phyloP scores from a whole-genome alignment of 1,140 invertebrate species.

The Eulimnadia texana region DNA sequence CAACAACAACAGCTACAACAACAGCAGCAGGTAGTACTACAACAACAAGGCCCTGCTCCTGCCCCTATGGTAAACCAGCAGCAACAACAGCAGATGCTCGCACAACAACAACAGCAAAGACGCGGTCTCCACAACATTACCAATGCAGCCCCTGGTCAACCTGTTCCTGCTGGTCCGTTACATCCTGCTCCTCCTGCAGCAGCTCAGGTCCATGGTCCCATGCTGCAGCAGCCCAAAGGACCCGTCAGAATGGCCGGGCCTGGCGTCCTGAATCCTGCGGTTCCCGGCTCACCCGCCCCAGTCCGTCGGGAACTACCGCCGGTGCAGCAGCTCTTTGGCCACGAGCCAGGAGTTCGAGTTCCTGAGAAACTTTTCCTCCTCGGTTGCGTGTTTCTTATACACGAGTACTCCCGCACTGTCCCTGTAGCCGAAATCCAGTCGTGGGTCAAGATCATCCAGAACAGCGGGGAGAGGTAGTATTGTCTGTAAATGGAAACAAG shows the following conservation, averaged over 20 bases:
- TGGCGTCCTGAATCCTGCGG: neutral
- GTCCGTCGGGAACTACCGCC: conserved; percentile 1
- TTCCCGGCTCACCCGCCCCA: neutral
- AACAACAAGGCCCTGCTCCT: conserved; percentile 27
- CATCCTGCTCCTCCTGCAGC: neutral
- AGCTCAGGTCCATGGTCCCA: no score
- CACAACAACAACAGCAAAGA: conserved; percentile 24
- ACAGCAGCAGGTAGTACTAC: conserved; percentile 30
- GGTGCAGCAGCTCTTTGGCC: conserved; percentile 22
- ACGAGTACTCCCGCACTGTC: conserved; percentile 46
- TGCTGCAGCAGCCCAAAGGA: neutral
- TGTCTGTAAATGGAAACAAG: no score
- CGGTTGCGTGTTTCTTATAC: conserved; percentile 81
- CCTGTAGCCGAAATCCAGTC: conserved; percentile 36
- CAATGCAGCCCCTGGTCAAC: conserved; percentile 27
- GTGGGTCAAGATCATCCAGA: conserved; percentile 70
- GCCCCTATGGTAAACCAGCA: conserved; percentile 16
- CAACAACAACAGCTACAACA: conserved; percentile 28
- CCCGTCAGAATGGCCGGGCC: neutral
- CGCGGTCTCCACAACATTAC: conserved; percentile 35
- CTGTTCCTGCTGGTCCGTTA: conserved; percentile 19
- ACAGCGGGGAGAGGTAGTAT: conserved; percentile 76
- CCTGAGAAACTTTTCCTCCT: conserved; percentile 75
- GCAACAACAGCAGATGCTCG: conserved; percentile 15
- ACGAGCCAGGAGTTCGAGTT: conserved; percentile 41